These are phyloP conservation scores for Tenebrio molitor DNA, from an alignment of 1,140 invertebrate genomes.

Conservation along the genomic window DNA sequence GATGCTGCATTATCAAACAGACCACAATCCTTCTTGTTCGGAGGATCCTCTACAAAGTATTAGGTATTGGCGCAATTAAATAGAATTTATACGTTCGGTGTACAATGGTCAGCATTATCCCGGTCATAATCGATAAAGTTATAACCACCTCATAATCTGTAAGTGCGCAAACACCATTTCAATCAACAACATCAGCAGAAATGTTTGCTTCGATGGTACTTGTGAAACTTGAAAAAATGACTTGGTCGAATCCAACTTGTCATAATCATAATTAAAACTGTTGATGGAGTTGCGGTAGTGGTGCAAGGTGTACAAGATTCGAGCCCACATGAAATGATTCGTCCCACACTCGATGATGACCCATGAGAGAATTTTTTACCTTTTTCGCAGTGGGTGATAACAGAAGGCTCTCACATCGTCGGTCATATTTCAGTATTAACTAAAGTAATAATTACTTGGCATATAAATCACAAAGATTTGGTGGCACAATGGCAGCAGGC, in stretches of 20 bases:
- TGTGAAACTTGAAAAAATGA: too few relatives aligned
- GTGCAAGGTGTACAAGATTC: too few relatives aligned
- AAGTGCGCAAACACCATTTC: too few relatives aligned
- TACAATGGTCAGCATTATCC: too few relatives aligned
- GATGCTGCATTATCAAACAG: slow-evolving; percentile 38
- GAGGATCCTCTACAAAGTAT: not conserved
- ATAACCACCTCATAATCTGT: too few relatives aligned
- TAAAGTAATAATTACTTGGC: slow-evolving; percentile 31
- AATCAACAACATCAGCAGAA: too few relatives aligned
- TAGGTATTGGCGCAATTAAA: slow-evolving; percentile 1
- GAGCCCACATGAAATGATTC: too few relatives aligned
- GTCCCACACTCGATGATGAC: not conserved
- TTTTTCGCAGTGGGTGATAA: slow-evolving; percentile 22
- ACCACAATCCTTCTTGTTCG: slow-evolving; percentile 14
- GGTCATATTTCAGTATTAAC: slow-evolving; percentile 33
- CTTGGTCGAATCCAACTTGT: too few relatives aligned
- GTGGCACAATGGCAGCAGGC: slow-evolving; percentile 38
- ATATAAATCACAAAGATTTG: slow-evolving; percentile 35
- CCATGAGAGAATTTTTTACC: slow-evolving; percentile 8
- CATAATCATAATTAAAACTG: too few relatives aligned
- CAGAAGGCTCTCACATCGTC: slow-evolving; percentile 3
- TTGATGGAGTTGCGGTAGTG: too few relatives aligned
- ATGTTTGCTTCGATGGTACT: too few relatives aligned
- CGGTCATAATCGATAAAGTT: too few relatives aligned
- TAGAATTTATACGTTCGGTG: not conserved